Evolutionary conservation across 2,888 invertebrate genomes (phyloP), one percentile per base, ranked within the genome.

Genomic region (Clostera curtula): DNA sequence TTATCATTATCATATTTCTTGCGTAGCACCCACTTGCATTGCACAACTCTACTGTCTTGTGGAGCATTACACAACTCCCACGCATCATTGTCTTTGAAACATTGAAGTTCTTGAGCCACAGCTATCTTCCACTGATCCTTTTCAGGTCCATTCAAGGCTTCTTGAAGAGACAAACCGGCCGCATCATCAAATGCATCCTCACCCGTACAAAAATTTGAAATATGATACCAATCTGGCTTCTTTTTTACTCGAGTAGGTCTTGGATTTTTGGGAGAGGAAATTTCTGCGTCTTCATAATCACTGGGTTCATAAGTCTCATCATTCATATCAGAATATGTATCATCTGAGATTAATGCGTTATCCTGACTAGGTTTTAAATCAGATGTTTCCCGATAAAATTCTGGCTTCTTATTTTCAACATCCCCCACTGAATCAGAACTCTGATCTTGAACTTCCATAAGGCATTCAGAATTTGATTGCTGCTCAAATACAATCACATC

Each of bases 1-100:
- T 29, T 20, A 2, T 29, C 24, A 26, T 12, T 18, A 14, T 34
- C 34, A 17, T 20, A 19, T 18, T 34, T 29, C n/a, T 29, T 34
- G 9, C 20, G n/a, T 1, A 36, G 12, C 15, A n/a, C n/a, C n/a
- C n/a, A n/a, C n/a, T n/a, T n/a, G n/a, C n/a, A n/a, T n/a, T n/a
- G n/a, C n/a, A n/a, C n/a, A n/a, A n/a, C n/a, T n/a, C n/a, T n/a
- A n/a, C n/a, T n/a, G n/a, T n/a, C n/a, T n/a, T n/a, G n/a, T 14
- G 22, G 21, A 3, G 8, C 10, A 3, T 27, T 12, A 16, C 5
- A 3, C 3, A 20, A 8, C 8, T 20, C 21, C 15, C 21, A 21
- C 2, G 21, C 16, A 10, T 21, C 7, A 19, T 25, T 25, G 1
- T 19, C 14, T 1, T 25, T 7, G n/a, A n/a, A n/a, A 19, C 20